Conservation (phyloP, 2,113 vertebrate genomes). For the Entosphenus tridentatus region DNA sequence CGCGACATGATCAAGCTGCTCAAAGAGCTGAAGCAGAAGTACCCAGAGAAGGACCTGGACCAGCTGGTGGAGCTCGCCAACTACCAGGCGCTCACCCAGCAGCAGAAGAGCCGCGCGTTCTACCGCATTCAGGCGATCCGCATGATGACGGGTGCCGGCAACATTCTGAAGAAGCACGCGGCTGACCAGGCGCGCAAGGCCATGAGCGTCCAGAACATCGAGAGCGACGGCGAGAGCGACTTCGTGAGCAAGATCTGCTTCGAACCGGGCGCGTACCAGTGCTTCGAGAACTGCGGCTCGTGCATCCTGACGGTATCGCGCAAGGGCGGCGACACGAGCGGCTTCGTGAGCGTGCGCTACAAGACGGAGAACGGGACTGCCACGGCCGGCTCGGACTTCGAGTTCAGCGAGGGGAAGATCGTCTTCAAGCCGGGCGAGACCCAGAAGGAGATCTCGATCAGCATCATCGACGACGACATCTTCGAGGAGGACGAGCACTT, state of each 20-base stretch:
- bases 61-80: constrained; percentile 66
- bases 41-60: constrained; percentile 69
- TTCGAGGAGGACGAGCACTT: constrained; percentile 44
- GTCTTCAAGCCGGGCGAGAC: constrained; percentile 67
- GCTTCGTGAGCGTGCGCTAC: constrained; percentile 46
- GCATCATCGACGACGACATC: constrained; percentile 4
- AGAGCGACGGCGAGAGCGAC: constrained; percentile 31
- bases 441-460: constrained; percentile 53
- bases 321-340: constrained; percentile 47
- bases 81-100: constrained; percentile 67
- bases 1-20: constrained; percentile 60
- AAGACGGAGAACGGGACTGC: constrained; percentile 74
- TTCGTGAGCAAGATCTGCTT: constrained; percentile 56
- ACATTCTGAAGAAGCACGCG: constrained; percentile 60
- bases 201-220: constrained; percentile 47
- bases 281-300: constrained; percentile 74
- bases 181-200: constrained; percentile 64
- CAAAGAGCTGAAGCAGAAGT: constrained; percentile 75
- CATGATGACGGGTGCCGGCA: constrained; percentile 66
- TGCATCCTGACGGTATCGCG: constrained; percentile 50
- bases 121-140: constrained; percentile 81
- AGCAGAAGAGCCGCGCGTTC: constrained; percentile 75
- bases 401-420: constrained; percentile 47
- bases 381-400: constrained; percentile 69
- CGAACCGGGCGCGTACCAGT: constrained; percentile 59